Conservation (phyloP, 2,797 vertebrate species). For the Peromyscus nudipes region DNA sequence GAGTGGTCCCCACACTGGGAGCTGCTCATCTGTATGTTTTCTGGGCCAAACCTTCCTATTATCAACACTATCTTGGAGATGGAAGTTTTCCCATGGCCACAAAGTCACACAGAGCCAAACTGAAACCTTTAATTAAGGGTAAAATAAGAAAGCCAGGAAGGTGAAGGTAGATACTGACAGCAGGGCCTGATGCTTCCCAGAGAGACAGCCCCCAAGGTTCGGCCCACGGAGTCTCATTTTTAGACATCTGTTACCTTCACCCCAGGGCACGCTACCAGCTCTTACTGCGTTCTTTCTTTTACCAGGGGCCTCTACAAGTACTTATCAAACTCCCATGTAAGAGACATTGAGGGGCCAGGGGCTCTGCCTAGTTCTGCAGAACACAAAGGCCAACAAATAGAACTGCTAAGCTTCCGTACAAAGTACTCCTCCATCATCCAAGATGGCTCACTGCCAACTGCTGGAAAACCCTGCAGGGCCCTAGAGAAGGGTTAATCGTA, state of each 20-base stretch:
- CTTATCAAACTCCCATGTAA: background rate
- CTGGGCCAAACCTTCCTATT: background rate
- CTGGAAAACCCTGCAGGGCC: background rate
- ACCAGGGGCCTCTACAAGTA: background rate
- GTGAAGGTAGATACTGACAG: background rate
- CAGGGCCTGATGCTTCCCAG: background rate
- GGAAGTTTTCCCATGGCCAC: background rate
- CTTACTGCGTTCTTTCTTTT: background rate
- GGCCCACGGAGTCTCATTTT: background rate
- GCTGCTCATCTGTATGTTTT: background rate
- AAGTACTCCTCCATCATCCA: background rate
- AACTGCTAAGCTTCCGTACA: background rate
- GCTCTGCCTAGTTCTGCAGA: background rate
- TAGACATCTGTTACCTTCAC: fast-evolving
- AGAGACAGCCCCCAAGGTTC: too few species aligned
- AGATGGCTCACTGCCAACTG: background rate
- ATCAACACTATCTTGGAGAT: background rate
- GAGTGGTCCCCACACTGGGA: background rate
- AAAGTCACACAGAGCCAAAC: background rate
- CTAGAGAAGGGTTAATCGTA: background rate
- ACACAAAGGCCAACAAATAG: background rate
- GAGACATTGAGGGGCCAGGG: background rate
- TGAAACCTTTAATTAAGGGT: background rate
- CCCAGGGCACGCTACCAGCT: fast-evolving
- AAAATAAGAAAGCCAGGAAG: background rate